These are phyloP conservation scores for Tenthredo livida DNA, from an alignment of 2,888 invertebrate species.

Conservation along the genomic window DNA sequence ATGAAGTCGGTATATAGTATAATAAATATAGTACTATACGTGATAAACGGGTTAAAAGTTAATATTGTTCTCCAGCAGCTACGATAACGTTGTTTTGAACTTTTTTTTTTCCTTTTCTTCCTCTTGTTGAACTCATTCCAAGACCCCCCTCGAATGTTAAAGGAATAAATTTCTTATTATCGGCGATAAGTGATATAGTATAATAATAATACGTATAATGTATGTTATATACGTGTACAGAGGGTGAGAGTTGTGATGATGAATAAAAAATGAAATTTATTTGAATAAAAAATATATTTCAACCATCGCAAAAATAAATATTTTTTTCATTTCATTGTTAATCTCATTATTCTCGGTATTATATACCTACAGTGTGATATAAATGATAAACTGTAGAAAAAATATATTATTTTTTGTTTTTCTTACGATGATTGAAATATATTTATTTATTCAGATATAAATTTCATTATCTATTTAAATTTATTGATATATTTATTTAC, in stretches of 20 bases:
- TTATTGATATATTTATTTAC: too few relatives aligned
- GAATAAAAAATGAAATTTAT: too few relatives aligned
- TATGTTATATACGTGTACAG: not conserved
- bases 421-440: too few relatives aligned
- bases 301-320: too few relatives aligned
- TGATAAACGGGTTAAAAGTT: not conserved
- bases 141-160: constrained; percentile 35
- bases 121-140: constrained; percentile 3
- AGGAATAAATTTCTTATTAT: not conserved
- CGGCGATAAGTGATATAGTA: not conserved
- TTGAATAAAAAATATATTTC: too few relatives aligned
- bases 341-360: too few relatives aligned
- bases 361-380: too few relatives aligned
- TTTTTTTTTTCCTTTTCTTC: not conserved
- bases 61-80: not conserved
- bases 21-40: not conserved
- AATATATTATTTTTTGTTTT: too few relatives aligned
- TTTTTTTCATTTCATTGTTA: too few relatives aligned
- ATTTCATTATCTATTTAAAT: too few relatives aligned
- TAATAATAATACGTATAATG: not conserved
- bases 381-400: too few relatives aligned
- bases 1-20: not conserved
- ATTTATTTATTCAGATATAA: not conserved
- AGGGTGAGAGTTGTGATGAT: too few relatives aligned
- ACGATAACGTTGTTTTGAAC: not conserved